Conservation (phyloP, 1,140 invertebrate genomes). For the Micrasema minimum region DNA sequence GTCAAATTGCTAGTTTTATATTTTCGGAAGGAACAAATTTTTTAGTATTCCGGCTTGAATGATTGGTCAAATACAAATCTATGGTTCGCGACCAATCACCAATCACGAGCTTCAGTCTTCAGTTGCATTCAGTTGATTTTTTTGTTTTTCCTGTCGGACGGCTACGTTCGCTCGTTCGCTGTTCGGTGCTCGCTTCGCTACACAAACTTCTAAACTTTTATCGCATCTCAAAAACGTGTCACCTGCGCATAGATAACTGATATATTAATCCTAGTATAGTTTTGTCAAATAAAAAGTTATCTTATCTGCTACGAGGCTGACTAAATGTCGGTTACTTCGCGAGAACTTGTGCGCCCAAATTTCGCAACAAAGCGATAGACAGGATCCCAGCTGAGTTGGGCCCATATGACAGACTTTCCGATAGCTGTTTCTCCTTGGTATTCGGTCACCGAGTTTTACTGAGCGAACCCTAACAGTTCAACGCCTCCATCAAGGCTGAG, state of each 20-base stretch:
- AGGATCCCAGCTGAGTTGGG: constrained; percentile 17
- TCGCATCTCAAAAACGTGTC: constrained; percentile 33
- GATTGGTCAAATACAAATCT: too few species aligned
- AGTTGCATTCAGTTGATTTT: constrained; percentile 34
- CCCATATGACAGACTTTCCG: constrained; percentile 31
- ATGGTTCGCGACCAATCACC: constrained; percentile 21
- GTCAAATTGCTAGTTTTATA: too few species aligned
- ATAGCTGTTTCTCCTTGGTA: constrained; percentile 1
- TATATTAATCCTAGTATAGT: constrained; percentile 11
- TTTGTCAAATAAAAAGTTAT: constrained; percentile 25
- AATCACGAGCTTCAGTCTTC: constrained; percentile 19
- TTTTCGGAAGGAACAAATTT: too few species aligned
- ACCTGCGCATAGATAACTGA: too few species aligned
- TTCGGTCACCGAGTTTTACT: constrained; percentile 11
- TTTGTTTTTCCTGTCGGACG: constrained; percentile 33
- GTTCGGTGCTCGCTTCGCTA: not conserved
- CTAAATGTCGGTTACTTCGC: constrained; percentile 43
- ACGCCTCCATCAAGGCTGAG: not conserved
- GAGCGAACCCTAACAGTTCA: not conserved
- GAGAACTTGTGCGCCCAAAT: constrained; percentile 25
- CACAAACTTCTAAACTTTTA: too few species aligned
- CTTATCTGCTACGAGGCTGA: constrained; percentile 34
- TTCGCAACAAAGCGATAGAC: constrained; percentile 18
- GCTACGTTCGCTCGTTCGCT: constrained; percentile 7
- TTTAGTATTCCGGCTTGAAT: too few species aligned